These are phyloP conservation scores for Hemistola chrysoprasaria DNA, from an alignment of 2,888 invertebrate genomes.

Conservation along the genomic window DNA sequence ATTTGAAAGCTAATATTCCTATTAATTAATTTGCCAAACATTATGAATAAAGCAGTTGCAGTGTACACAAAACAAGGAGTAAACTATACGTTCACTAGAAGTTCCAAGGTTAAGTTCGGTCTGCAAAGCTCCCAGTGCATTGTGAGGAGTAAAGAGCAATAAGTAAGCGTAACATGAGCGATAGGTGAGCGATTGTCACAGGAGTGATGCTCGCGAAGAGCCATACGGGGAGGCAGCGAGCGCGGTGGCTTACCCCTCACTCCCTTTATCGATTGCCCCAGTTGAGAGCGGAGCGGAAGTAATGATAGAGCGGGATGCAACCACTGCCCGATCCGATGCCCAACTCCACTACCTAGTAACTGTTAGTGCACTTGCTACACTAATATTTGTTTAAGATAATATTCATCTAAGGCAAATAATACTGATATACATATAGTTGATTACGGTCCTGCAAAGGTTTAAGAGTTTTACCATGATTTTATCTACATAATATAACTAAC, in stretches of 20 bases:
- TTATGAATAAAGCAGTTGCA: no score
- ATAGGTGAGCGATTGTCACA: constrained; percentile 71
- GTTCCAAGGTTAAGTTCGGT: constrained; percentile 1
- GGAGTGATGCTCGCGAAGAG: constrained; percentile 72
- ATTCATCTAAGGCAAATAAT: constrained; percentile 52
- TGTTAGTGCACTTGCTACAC: constrained; percentile 75
- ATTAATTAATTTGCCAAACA: no score
- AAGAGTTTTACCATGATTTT: no score
- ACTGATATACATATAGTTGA: no score
- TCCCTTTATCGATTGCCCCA: constrained; percentile 85
- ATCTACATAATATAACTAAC: no score
- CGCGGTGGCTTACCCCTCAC: constrained; percentile 45
- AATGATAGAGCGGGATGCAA: constrained; percentile 81
- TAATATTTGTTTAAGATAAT: constrained; percentile 71
- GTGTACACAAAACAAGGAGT: neutral
- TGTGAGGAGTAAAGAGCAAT: constrained; percentile 28
- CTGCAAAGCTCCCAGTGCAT: constrained; percentile 18
- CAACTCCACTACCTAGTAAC: constrained; percentile 64
- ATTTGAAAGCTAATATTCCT: no score
- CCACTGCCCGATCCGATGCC: constrained; percentile 73
- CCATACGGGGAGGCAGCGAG: constrained; percentile 49
- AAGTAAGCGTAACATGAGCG: constrained; percentile 18
- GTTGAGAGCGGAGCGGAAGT: constrained; percentile 82
- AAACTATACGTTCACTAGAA: neutral
- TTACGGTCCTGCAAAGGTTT: no score